These are phyloP conservation scores for Allygus modestus DNA, from an alignment of 2,888 invertebrate species.

Conservation along the genomic window DNA sequence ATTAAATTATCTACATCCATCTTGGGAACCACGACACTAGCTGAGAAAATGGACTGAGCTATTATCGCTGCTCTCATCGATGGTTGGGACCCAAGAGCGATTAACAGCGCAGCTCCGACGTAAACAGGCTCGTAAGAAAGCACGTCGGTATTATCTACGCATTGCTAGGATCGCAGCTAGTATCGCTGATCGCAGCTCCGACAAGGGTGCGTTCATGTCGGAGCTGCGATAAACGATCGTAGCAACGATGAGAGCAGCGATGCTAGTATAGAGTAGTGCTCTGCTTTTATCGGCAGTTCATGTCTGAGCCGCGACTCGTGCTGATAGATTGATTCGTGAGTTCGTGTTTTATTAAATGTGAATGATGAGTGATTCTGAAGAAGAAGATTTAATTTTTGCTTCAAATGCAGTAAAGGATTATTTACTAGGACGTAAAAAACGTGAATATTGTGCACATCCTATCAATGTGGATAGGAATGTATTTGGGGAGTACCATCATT, in stretches of 20 bases:
- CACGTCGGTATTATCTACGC: conserved; percentile 38
- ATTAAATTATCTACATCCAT: background rate
- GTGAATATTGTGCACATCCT: background rate
- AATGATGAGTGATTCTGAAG: conserved; percentile 24
- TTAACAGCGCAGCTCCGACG: background rate
- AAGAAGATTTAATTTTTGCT: conserved; percentile 3
- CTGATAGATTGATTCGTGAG: no score
- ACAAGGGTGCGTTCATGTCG: background rate
- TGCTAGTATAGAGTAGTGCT: background rate
- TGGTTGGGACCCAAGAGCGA: conserved; percentile 25
- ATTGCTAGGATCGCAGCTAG: conserved; percentile 33
- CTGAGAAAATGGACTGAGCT: conserved; percentile 56
- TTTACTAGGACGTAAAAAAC: background rate
- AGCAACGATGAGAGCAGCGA: background rate
- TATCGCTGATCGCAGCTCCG: no score
- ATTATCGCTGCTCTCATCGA: conserved; percentile 53
- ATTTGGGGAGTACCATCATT: conserved; percentile 17
- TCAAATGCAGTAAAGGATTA: conserved; percentile 18
- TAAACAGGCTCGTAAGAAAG: conserved; percentile 26
- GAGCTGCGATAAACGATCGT: conserved; percentile 16
- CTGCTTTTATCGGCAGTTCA: conserved; percentile 7
- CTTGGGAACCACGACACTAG: conserved; percentile 46
- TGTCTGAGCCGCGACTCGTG: conserved; percentile 20
- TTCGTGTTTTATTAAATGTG: background rate
- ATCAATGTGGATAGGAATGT: conserved; percentile 24